These are phyloP conservation scores for Petroica traversi DNA, from an alignment of 2,113 vertebrate species.

Conservation along the genomic window DNA sequence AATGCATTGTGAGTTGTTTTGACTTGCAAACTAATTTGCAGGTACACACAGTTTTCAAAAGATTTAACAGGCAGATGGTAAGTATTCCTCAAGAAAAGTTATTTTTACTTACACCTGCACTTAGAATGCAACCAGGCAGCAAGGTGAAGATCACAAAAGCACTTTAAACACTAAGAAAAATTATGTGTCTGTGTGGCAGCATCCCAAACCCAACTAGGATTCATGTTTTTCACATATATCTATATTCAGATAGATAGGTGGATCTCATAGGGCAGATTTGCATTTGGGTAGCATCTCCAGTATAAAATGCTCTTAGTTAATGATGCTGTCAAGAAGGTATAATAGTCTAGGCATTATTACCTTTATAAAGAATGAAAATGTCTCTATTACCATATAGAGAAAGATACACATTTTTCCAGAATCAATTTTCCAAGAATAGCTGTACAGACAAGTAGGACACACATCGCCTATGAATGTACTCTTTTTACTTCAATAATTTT, in stretches of 20 bases:
- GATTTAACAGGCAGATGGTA: not conserved
- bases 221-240: not conserved
- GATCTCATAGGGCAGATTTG: not conserved
- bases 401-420: not conserved
- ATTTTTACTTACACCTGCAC: not conserved
- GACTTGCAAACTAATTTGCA: not conserved
- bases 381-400: not conserved
- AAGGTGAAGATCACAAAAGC: not conserved
- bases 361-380: not conserved
- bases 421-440: not conserved
- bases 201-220: not conserved
- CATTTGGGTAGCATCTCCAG: not conserved
- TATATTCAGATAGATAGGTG: not conserved
- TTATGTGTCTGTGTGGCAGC: not conserved
- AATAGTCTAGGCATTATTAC: not conserved
- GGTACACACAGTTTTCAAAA: not conserved
- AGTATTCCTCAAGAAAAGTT: not conserved
- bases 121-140: not conserved
- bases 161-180: not conserved
- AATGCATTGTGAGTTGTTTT: not conserved
- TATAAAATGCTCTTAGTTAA: not conserved
- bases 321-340: not conserved
- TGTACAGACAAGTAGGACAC: not conserved
- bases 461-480: not conserved
- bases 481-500: not conserved